Evolutionary conservation across 2,888 invertebrate species (phyloP).

Genomic region (Diogma glabrata): DNA sequence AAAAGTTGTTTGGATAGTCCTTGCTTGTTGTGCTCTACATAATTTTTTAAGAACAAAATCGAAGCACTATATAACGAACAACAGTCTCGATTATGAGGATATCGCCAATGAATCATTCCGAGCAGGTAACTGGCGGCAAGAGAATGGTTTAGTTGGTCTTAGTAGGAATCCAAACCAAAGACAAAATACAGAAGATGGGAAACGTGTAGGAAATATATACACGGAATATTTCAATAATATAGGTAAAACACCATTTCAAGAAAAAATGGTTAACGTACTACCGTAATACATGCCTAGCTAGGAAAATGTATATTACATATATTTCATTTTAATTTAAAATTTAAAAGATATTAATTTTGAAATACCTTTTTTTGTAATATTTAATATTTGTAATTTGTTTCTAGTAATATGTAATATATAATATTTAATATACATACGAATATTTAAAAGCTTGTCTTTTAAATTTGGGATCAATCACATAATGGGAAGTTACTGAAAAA

Average conservation of each 20-base stretch:
- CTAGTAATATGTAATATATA: too few species aligned
- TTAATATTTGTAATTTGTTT: too few species aligned
- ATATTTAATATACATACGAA: too few species aligned
- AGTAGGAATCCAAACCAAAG: background rate
- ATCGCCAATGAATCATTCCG: background rate
- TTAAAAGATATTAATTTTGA: too few species aligned
- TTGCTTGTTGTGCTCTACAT: background rate
- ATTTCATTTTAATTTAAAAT: too few species aligned
- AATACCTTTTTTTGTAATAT: too few species aligned
- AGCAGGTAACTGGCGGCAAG: background rate
- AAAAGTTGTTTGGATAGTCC: background rate
- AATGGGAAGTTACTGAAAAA: too few species aligned
- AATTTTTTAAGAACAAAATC: background rate
- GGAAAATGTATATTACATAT: too few species aligned
- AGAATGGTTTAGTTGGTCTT: background rate
- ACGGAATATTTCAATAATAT: constrained; percentile 1
- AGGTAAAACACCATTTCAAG: background rate
- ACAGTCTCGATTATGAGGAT: background rate
- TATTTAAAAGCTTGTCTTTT: too few species aligned
- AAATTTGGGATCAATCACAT: too few species aligned
- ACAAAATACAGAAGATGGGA: background rate
- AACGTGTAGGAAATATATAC: background rate
- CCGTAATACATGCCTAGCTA: too few species aligned
- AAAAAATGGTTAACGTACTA: background rate
- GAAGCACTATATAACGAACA: background rate